Conservation (phyloP, 2,113 vertebrate genomes). For the Lathamus discolor region DNA sequence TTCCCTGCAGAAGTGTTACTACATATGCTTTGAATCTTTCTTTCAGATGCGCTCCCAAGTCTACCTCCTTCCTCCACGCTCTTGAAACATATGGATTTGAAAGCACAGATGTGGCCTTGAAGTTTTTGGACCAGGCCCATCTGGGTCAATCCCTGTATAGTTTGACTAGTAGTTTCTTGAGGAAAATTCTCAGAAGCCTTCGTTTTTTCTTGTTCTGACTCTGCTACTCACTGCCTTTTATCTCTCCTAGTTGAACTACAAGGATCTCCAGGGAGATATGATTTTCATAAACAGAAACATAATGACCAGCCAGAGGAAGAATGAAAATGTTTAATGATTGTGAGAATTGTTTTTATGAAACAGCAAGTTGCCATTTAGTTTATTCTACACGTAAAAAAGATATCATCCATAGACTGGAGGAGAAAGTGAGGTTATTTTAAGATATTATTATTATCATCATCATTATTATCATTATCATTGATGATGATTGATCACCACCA, state of each 20-base stretch:
- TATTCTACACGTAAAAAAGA: not conserved
- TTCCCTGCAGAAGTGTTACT: constrained; percentile 55
- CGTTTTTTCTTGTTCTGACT: constrained; percentile 46
- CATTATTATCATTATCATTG: not conserved
- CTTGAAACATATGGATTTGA: constrained; percentile 26
- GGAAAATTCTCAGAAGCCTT: constrained; percentile 43
- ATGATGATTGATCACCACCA: not conserved
- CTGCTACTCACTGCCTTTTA: constrained; percentile 70
- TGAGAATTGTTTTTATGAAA: constrained; percentile 38
- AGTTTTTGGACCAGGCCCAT: constrained; percentile 47
- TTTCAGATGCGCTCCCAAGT: constrained; percentile 44
- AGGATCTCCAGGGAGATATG: constrained; percentile 67
- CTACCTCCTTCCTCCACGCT: constrained; percentile 31
- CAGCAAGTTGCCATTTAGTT: not conserved
- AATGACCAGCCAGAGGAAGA: constrained; percentile 68
- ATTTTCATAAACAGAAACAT: constrained; percentile 77
- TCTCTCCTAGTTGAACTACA: constrained; percentile 68
- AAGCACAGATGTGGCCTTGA: constrained; percentile 57
- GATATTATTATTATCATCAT: not conserved
- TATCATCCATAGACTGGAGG: not conserved
- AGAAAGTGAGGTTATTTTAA: not conserved
- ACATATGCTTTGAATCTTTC: constrained; percentile 55
- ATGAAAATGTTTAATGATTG: constrained; percentile 54
- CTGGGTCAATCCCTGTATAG: constrained; percentile 46
- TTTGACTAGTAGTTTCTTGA: constrained; percentile 39